phyloP scores from a whole-genome alignment of 2,888 invertebrate species.

The Orgyia antiqua region DNA sequence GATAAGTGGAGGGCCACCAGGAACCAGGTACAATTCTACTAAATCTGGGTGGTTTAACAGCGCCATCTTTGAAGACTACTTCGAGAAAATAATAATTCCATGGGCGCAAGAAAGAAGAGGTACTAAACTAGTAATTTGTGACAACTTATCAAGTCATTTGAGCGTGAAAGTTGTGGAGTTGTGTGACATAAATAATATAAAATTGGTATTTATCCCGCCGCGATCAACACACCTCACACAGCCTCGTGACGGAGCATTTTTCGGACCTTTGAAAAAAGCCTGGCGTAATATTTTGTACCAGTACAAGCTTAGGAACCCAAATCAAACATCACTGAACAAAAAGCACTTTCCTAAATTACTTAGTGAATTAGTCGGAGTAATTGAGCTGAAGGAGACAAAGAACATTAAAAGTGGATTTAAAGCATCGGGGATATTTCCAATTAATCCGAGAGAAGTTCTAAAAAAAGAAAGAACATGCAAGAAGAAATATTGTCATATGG shows the following conservation, averaged over 20 bases:
- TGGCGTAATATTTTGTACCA: conserved; percentile 1
- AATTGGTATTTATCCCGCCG: conserved; percentile 1
- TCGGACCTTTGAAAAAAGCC: conserved; percentile 1
- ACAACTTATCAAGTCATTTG: conserved; percentile 3
- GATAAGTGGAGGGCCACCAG: conserved; percentile 5
- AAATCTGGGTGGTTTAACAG: conserved; percentile 10
- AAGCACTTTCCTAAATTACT: conserved; percentile 3
- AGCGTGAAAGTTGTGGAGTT: conserved; percentile 1
- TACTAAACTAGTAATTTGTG: conserved; percentile 4
- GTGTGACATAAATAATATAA: conserved; percentile 1
- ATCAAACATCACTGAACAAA: conserved; percentile 1
- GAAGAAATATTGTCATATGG: conserved; percentile 1
- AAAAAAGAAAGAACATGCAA: background rate
- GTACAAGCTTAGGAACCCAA: conserved; percentile 1
- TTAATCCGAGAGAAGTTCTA: background rate
- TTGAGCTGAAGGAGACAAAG: conserved; percentile 2
- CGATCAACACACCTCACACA: conserved; percentile 4
- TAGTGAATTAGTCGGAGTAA: background rate
- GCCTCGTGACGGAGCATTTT: conserved; percentile 2
- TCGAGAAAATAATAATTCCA: conserved; percentile 4
- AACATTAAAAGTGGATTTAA: conserved; percentile 6
- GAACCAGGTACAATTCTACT: conserved; percentile 5
- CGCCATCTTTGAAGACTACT: conserved; percentile 6
- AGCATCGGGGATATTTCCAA: conserved; percentile 5
- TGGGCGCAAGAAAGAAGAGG: conserved; percentile 3